Evolutionary conservation across 2,888 invertebrate species (phyloP), one percentile per base, ranked within the genome.

Genomic region (Drosophila neotestacea): DNA sequence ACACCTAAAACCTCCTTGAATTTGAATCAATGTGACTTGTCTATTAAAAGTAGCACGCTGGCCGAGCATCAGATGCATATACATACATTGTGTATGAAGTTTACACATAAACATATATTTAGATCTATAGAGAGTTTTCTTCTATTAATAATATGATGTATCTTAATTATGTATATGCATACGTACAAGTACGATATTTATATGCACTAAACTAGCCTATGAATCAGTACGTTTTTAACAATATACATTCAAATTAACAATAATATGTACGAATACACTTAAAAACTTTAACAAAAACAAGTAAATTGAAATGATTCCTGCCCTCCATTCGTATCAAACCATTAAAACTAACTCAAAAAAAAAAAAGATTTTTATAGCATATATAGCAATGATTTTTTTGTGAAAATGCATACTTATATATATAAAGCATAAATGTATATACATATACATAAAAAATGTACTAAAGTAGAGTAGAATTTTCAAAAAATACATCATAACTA

Each of bases 301-400:
- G 85, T 86, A 86, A 85, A 85, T 84, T 90, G 91, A 90, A 91
- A 91, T 89, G 89, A 91, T 91, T 91, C 91, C 91, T 91, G 91
- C 91, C 91, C 91, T 91, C 90, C 90, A 89, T 86, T 89, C 90
- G 86, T 90, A 90, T 86, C 89, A 89, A 85, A 86, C 84, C 72
- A 89, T 76, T 81, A 69, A 86, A 86, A 78, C 76, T 86, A 77
- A 86, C 80, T 85, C 79, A 88, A 81, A 71, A 34, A 46, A 51
- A 7, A 27, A 27, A 80, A 80, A 70, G 88, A 87, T 85, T 85
- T 84, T 81, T 85, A 85, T 84, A 84, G 76, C 64, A 73, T 81
- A 81, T 78, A 86, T 81, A 63, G 69, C 88, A 85, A 85, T 85
- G 86, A 70, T 81, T 88, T 85, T 85, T 82, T 82, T 79, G 69